Base-by-base conservation (phyloP, 30 jellyfish, hydroid and myxozoan genomes). In the Aurelia sp. region DNA sequence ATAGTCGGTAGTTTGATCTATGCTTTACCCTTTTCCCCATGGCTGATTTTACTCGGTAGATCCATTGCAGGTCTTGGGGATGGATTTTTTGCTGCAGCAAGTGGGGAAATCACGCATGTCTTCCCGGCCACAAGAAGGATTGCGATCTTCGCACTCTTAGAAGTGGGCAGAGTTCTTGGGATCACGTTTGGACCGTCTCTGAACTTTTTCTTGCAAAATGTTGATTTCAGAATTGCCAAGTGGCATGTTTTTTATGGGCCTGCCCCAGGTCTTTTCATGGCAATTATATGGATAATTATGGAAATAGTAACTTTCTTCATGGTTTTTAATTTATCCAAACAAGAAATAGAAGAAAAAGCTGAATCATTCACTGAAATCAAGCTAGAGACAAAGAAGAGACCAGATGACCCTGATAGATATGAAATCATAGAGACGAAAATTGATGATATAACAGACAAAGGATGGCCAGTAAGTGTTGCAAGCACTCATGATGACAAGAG, bases 21-120 rank as follows among this genome's bases (percentile, higher is more conserved):
- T 57, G 96, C 99, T 18, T 59, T 94, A 74, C 99, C 97, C 6
- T 88, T 85, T 80, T 85, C 97, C 9, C 89, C 88, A 2, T 89
- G 96, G 92, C 51, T 94, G 73, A 51, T 82, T 57, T 72, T 94
- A 3, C 64, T 55, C 12, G 99, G 99, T 53, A 64, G 99, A 30
- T 84, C 89, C 53, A 57, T 94, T 4, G 97, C 99, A 11, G 99
- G 99, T 18, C 74, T 89, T 12, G 99, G 99, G 16, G 99, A 94
- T 70, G 99, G 99, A 6, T 94, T 94, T 89, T 94, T 50, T 79
- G 97, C 99, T 18, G 96, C 97, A 27, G 99, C 99, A 20, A 94
- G 72, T 74, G 90, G 97, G 31, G 99, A 94, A 74, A 83, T 94
- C 70, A 87, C 96, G 50, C 89, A 71, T 62, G 79, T 86, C 30